Percentiles rank a stretch among this genome's conserved stretches.
phyloP scores from a whole-genome alignment of 2,797 vertebrate species.

The Ptychadena robeensis region DNA sequence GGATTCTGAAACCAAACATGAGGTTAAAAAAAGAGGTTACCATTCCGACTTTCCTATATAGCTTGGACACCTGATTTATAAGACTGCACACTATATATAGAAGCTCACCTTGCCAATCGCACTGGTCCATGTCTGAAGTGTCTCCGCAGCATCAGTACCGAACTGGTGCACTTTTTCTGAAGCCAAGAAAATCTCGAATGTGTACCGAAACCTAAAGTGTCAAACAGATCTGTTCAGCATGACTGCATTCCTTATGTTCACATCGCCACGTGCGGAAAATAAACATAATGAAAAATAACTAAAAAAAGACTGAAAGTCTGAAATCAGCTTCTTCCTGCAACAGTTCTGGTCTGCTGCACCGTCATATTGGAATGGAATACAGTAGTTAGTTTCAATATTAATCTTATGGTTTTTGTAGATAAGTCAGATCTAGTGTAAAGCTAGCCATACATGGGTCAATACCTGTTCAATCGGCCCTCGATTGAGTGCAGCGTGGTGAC shows the following conservation, averaged over 20 bases:
- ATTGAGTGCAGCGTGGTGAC: too few relatives aligned
- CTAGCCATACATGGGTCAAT: too few relatives aligned
- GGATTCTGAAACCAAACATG: not conserved
- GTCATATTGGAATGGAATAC: too few relatives aligned
- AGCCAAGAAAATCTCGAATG: conserved; percentile 87
- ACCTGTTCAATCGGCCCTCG: too few relatives aligned
- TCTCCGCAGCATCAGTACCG: conserved; percentile 83
- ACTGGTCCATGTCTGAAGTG: conserved; percentile 86
- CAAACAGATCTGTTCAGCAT: not conserved
- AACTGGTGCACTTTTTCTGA: conserved; percentile 90
- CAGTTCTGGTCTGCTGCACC: not conserved
- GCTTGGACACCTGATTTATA: too few relatives aligned
- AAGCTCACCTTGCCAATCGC: conserved; percentile 83
- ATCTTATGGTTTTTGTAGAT: too few relatives aligned
- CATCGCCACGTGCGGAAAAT: not conserved
- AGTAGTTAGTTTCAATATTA: too few relatives aligned
- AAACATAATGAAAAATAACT: not conserved
- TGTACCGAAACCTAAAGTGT: conserved; percentile 85
- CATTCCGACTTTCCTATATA: too few relatives aligned
- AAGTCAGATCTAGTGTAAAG: too few relatives aligned
- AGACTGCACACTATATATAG: not conserved
- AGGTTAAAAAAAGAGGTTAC: too few relatives aligned
- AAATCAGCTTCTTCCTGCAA: too few relatives aligned
- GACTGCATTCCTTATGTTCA: not conserved
- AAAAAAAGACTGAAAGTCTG: too few relatives aligned